Percentiles rank a stretch among this genome's conserved stretches.
Evolutionary conservation across 1,140 invertebrate genomes (phyloP).

Genomic region (Drosophila baimaii): DNA sequence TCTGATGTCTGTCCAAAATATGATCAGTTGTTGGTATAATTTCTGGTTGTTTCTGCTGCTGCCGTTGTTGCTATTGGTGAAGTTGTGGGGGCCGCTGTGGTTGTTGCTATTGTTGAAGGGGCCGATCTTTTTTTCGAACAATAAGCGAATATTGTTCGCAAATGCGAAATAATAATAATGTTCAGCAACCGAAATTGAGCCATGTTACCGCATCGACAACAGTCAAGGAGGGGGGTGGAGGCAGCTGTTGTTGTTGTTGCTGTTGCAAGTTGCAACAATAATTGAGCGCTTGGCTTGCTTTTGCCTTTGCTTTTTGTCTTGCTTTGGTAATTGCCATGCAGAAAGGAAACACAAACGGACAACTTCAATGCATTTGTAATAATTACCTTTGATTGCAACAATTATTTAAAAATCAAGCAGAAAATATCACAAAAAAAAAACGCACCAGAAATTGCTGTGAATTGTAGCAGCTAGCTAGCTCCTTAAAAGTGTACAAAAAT

Average conservation of each 20-base stretch:
- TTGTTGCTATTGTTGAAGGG: conserved; percentile 29
- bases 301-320: conserved; percentile 42
- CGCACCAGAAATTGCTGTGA: conserved; percentile 5
- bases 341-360: conserved; percentile 72
- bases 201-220: conserved; percentile 75
- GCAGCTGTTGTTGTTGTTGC: conserved; percentile 15
- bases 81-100: conserved; percentile 8
- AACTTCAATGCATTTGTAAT: conserved; percentile 73
- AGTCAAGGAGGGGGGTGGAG: too few relatives aligned
- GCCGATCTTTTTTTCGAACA: conserved; percentile 47
- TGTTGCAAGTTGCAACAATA: conserved; percentile 60
- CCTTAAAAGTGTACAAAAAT: conserved; percentile 23
- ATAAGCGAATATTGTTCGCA: conserved; percentile 66
- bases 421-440: conserved; percentile 46
- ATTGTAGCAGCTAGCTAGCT: conserved; percentile 14
- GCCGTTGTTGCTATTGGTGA: conserved; percentile 11
- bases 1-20: conserved; percentile 54
- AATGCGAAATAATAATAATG: conserved; percentile 80
- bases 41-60: conserved; percentile 19
- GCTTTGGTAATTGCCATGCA: conserved; percentile 77
- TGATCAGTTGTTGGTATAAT: conserved; percentile 64
- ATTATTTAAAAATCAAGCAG: conserved; percentile 72
- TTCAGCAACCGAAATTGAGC: conserved; percentile 72
- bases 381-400: conserved; percentile 79
- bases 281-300: conserved; percentile 60